Evolutionary conservation across 2,888 invertebrate genomes (phyloP).

Genomic region (Cordilura impudica): DNA sequence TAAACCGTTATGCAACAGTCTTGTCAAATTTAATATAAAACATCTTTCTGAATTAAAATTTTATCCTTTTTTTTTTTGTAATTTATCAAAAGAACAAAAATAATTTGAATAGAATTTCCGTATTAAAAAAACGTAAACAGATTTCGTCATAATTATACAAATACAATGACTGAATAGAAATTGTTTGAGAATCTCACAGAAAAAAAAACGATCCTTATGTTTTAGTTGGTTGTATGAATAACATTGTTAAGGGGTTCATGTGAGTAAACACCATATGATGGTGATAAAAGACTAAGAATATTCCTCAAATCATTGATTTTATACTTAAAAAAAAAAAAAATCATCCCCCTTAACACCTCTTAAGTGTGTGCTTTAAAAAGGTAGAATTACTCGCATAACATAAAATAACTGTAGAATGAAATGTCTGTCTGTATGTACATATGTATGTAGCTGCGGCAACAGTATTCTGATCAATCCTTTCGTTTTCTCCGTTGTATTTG

Average conservation of each 20-base stretch:
- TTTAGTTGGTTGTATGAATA: conserved; percentile 7
- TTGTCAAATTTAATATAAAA: conserved; percentile 32
- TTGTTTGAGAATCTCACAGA: conserved; percentile 28
- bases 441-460: not conserved
- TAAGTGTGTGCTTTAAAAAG: conserved; percentile 40
- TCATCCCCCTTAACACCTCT: conserved; percentile 59
- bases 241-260: conserved; percentile 41
- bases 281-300: conserved; percentile 15
- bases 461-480: conserved; percentile 51
- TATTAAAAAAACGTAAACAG: conserved; percentile 20
- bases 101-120: conserved; percentile 64
- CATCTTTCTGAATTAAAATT: conserved; percentile 26
- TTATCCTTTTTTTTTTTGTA: conserved; percentile 25
- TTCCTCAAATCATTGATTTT: conserved; percentile 15
- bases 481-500: conserved; percentile 16
- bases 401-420: conserved; percentile 29
- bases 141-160: conserved; percentile 27
- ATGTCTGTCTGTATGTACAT: not conserved
- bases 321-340: conserved; percentile 20
- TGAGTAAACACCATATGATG: conserved; percentile 38
- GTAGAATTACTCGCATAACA: conserved; percentile 17
- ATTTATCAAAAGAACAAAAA: conserved; percentile 26
- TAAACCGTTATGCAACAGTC: conserved; percentile 56
- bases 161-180: conserved; percentile 2
- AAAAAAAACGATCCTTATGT: conserved; percentile 33